phyloP scores from a whole-genome alignment of 2,113 vertebrate genomes.

The Cavia aperea region DNA sequence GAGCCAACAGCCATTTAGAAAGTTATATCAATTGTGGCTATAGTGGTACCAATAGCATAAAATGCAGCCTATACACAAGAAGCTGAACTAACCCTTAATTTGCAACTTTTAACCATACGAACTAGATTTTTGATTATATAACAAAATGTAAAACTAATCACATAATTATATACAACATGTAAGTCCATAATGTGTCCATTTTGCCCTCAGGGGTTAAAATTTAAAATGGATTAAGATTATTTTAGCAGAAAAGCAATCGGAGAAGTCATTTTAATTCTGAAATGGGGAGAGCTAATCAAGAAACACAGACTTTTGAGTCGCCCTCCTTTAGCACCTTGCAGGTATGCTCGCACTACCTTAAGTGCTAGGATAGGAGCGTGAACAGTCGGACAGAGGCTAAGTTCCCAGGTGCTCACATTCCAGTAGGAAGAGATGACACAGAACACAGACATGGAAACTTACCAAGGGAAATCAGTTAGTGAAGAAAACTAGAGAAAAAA shows the following conservation, averaged over 20 bases:
- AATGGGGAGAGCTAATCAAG: not conserved
- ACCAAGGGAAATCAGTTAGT: not conserved
- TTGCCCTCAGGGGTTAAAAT: too few relatives aligned
- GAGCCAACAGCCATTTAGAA: too few relatives aligned
- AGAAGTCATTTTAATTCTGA: slow-evolving; percentile 3
- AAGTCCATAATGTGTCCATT: too few relatives aligned
- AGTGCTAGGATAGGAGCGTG: not conserved
- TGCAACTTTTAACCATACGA: too few relatives aligned
- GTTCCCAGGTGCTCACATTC: not conserved
- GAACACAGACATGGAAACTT: not conserved
- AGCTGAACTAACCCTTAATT: too few relatives aligned
- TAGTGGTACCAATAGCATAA: too few relatives aligned
- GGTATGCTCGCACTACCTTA: not conserved
- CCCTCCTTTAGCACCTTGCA: not conserved
- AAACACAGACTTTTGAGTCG: not conserved
- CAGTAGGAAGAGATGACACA: not conserved
- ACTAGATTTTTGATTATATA: too few relatives aligned
- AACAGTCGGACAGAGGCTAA: not conserved
- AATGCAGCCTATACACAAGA: too few relatives aligned
- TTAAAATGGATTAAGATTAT: not conserved
- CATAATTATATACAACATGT: too few relatives aligned
- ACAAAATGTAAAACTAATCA: too few relatives aligned
- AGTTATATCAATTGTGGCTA: too few relatives aligned
- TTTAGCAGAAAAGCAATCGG: not conserved
- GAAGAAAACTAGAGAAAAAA: not conserved